Percentiles rank a stretch among this genome's conserved stretches.
Conservation (phyloP, 1,140 invertebrate genomes). For the Anoplolepis gracilipes region DNA sequence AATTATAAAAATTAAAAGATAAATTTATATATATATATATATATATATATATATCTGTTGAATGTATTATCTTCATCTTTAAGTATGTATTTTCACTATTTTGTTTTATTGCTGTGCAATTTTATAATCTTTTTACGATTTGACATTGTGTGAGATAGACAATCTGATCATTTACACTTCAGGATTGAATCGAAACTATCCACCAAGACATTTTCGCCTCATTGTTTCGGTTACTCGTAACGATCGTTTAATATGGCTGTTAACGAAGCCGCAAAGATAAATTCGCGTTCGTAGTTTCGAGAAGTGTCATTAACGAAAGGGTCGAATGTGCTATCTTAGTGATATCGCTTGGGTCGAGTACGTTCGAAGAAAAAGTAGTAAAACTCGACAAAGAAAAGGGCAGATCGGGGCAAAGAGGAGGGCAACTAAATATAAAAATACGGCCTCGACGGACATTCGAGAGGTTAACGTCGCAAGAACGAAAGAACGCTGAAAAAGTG, state of each 20-base stretch:
- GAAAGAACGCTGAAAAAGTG: background rate
- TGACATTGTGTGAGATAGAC: background rate
- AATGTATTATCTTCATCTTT: background rate
- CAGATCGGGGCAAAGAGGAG: background rate
- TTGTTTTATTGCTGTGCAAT: background rate
- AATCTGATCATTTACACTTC: background rate
- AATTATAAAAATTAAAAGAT: background rate
- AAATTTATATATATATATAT: background rate
- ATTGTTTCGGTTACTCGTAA: constrained; percentile 23
- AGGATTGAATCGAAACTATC: background rate
- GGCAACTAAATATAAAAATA: constrained; percentile 45
- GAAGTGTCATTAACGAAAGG: constrained; percentile 66
- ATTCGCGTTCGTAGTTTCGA: constrained; percentile 48
- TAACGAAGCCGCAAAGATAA: constrained; percentile 43
- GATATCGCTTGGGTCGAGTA: background rate
- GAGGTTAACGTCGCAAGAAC: constrained; percentile 27
- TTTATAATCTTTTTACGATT: background rate
- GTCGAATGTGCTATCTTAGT: constrained; percentile 56
- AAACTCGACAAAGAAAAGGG: constrained; percentile 34
- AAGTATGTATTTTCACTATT: background rate
- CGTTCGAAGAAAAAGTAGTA: constrained; percentile 27
- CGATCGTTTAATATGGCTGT: constrained; percentile 22
- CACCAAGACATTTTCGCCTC: background rate
- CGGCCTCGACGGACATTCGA: constrained; percentile 63
- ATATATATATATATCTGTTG: no score